These are phyloP conservation scores for Zaprionus bogoriensis DNA, from an alignment of 2,888 invertebrate species.

Conservation along the genomic window DNA sequence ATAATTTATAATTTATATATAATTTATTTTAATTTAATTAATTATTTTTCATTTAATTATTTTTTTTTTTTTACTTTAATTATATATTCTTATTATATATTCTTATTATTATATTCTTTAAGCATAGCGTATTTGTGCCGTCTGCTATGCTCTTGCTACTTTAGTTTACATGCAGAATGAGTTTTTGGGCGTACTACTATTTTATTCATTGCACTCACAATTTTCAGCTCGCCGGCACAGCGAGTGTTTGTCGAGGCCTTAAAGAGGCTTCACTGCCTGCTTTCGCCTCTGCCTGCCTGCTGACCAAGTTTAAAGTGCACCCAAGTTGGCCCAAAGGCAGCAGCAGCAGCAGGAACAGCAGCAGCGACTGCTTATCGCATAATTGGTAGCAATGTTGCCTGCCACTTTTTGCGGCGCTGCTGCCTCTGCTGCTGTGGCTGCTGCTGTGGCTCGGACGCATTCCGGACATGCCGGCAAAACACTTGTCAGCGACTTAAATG, in stretches of 20 bases:
- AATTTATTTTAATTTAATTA: no score
- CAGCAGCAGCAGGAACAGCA: background rate
- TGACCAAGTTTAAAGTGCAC: conserved; percentile 49
- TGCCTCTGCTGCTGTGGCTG: conserved; percentile 21
- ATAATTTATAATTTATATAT: no score
- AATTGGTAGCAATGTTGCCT: conserved; percentile 74
- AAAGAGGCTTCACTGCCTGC: no score
- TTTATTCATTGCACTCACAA: conserved; percentile 52
- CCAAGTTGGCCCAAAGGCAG: conserved; percentile 41
- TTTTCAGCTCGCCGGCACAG: conserved; percentile 30
- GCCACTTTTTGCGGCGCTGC: conserved; percentile 62
- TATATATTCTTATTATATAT: no score
- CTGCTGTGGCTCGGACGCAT: conserved; percentile 56
- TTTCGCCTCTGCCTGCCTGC: no score
- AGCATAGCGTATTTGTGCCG: no score
- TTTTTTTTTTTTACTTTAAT: no score
- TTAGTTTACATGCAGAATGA: no score
- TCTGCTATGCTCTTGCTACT: no score
- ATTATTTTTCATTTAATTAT: no score
- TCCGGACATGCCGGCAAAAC: conserved; percentile 73
- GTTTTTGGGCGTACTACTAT: conserved; percentile 16
- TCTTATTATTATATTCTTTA: no score
- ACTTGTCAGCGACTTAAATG: conserved; percentile 76
- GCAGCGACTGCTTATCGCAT: conserved; percentile 62
- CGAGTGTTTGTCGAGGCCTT: conserved; percentile 32